Percentiles rank a stretch among this genome's conserved stretches.
Evolutionary conservation across 2,797 vertebrate genomes (phyloP).

Genomic region (Otolemur crassicaudatus): DNA sequence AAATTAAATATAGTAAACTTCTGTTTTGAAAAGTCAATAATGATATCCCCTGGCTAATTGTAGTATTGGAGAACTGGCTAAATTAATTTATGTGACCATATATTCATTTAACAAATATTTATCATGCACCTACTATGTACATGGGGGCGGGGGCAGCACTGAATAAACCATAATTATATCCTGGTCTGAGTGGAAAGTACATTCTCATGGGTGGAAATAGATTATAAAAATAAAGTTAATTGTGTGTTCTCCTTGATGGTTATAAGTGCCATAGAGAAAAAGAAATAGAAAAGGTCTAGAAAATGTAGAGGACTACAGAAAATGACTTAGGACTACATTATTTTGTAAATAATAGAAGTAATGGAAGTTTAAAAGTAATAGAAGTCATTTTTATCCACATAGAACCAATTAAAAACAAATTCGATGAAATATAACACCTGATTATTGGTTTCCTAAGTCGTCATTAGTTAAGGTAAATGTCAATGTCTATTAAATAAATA

Average conservation of each 20-base stretch:
- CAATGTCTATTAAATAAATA: background rate
- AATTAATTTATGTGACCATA: background rate
- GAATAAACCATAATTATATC: background rate
- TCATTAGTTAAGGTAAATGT: background rate
- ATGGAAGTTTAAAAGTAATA: background rate
- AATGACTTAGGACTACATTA: background rate
- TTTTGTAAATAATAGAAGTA: background rate
- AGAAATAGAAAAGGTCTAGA: background rate
- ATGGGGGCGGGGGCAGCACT: background rate
- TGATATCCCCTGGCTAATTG: background rate
- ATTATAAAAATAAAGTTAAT: background rate
- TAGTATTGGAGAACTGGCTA: background rate
- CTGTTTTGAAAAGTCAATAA: conserved; percentile 1
- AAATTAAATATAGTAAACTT: conserved; percentile 7
- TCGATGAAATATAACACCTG: background rate
- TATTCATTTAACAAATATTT: background rate
- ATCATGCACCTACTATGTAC: background rate
- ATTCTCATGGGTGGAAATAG: background rate
- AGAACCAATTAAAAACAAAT: conserved; percentile 1
- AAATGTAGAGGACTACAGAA: background rate
- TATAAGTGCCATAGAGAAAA: background rate
- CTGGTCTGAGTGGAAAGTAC: background rate
- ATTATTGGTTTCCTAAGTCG: background rate
- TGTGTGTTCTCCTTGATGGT: background rate
- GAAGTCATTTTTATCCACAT: background rate